Evolutionary conservation across 2,113 vertebrate species (phyloP).

Genomic region (Gopherus flavomarginatus): DNA sequence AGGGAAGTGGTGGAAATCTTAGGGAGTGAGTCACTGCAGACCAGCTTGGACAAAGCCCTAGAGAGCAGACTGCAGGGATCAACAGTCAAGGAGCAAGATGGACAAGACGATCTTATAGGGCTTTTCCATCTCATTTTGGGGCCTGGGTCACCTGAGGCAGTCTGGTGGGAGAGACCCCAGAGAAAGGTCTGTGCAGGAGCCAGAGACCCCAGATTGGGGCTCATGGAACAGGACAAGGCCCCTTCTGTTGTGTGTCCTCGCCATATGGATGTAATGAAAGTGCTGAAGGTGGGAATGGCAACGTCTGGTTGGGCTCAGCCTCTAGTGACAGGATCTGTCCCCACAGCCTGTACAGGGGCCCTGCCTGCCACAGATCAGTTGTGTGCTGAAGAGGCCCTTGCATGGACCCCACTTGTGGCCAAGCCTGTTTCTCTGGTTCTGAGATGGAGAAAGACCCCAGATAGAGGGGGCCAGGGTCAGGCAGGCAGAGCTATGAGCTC

Average conservation of each 20-base stretch:
- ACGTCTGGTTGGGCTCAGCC: no score
- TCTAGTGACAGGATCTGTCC: no score
- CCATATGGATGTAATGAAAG: rapidly evolving
- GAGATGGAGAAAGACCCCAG: background rate
- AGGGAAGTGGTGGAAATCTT: background rate
- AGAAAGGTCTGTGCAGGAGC: background rate
- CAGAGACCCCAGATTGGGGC: background rate
- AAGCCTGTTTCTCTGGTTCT: rapidly evolving
- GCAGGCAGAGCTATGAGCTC: background rate
- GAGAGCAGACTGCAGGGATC: background rate
- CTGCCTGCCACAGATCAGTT: background rate
- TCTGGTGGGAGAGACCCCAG: background rate
- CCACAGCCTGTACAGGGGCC: no score
- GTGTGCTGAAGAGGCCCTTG: background rate
- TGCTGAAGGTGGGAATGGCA: no score
- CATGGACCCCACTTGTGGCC: background rate
- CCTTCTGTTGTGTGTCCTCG: background rate
- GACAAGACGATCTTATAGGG: rapidly evolving
- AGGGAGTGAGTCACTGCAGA: background rate
- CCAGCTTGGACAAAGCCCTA: rapidly evolving
- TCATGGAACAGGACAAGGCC: background rate
- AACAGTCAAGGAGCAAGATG: background rate
- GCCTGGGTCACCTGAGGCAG: background rate
- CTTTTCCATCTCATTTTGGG: background rate
- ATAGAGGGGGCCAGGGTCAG: rapidly evolving